These are phyloP conservation scores for Mimachlamys varia DNA, from an alignment of 2,888 invertebrate genomes.

Conservation along the genomic window DNA sequence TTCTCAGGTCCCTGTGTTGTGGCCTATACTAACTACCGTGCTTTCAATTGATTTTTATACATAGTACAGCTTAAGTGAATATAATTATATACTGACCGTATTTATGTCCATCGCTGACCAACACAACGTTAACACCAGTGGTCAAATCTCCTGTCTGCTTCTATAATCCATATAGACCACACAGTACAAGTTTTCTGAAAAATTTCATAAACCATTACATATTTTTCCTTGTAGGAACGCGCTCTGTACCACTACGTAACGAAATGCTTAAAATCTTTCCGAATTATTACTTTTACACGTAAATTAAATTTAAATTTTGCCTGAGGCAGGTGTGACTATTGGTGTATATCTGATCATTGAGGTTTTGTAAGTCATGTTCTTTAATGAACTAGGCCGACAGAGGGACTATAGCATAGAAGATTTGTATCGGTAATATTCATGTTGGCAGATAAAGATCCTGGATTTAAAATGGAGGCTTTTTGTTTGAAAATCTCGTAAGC, in stretches of 20 bases:
- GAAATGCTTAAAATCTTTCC: neutral
- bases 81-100: too few relatives aligned
- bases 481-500: neutral
- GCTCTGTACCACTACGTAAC: neutral
- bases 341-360: neutral
- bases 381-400: neutral
- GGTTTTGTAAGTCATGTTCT: neutral
- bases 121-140: neutral
- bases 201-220: neutral
- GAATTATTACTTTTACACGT: neutral
- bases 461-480: neutral
- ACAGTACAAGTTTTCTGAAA: neutral
- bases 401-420: neutral
- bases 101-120: too few relatives aligned
- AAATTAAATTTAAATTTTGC: constrained; percentile 7
- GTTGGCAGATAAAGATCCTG: neutral
- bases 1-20: too few relatives aligned
- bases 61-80: too few relatives aligned
- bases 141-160: neutral
- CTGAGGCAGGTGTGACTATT: neutral
- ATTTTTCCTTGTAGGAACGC: neutral
- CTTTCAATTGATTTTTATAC: too few relatives aligned
- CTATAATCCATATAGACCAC: neutral
- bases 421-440: neutral
- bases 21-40: too few relatives aligned